Percentiles rank a stretch among this genome's conserved stretches.
These are phyloP conservation scores for Thomomys bottae DNA, from an alignment of 2,113 vertebrate species.

Conservation along the genomic window DNA sequence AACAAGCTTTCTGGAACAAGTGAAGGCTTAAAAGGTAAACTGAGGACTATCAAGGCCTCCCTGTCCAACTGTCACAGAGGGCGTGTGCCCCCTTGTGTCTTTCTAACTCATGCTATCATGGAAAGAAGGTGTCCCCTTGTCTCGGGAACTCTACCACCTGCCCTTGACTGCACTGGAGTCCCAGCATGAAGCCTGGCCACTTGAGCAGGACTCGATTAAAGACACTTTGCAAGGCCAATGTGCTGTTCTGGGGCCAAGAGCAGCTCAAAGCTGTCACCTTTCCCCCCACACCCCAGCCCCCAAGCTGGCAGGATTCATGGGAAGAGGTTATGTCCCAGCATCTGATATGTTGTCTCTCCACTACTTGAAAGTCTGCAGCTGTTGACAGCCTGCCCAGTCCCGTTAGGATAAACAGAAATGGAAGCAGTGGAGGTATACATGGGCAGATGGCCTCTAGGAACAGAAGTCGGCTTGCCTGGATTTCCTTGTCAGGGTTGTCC, in stretches of 20 bases:
- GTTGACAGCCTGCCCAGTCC: too few species aligned
- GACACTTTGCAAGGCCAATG: not conserved
- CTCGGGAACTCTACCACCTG: not conserved
- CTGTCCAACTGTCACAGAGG: not conserved
- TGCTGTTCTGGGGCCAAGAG: not conserved
- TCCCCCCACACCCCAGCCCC: too few species aligned
- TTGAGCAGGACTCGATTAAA: not conserved
- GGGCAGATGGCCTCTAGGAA: too few species aligned
- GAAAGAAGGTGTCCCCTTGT: not conserved
- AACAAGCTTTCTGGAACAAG: not conserved
- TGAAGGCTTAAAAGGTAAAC: not conserved
- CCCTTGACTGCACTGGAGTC: not conserved
- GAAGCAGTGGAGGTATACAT: not conserved
- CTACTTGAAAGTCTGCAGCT: rapidly evolving
- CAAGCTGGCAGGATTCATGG: not conserved
- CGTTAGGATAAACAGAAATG: not conserved
- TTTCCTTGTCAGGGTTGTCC: too few species aligned
- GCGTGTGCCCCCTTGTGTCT: not conserved
- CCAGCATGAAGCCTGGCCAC: not conserved
- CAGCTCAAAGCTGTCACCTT: not conserved
- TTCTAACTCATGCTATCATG: not conserved
- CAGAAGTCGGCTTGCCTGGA: not conserved
- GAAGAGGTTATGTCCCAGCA: too few species aligned
- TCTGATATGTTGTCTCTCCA: not conserved
- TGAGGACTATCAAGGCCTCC: not conserved